Base-by-base conservation (phyloP, 2,888 invertebrate species). In the Phyllotreta striolata region DNA sequence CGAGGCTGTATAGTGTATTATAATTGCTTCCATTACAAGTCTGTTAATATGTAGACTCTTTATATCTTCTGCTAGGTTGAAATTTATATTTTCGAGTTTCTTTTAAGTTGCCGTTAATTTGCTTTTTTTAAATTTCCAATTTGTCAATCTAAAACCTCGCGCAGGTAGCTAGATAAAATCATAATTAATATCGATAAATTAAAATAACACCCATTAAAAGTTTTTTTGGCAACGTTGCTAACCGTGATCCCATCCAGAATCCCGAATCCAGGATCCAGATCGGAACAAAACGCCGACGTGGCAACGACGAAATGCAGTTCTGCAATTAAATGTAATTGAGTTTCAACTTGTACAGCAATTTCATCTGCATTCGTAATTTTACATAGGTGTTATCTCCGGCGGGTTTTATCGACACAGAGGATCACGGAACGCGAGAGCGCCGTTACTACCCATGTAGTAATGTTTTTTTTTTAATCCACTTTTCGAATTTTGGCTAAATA, bases 271-370 rank as follows among this genome's bases (percentile, higher is more conserved):
- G 4, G 2, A 24, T 24, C 24, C 24, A 51, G 35, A 51, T 52
- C 14, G 38, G 38, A 52, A 39, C 38, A 52, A 10, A 43, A 43
- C 14, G 47, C 57, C 7, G 43, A 40, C 12, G 52, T 54, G 51
- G 61, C 54, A 55, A 55, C 61, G 56, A 12, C 52, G 57, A 38
- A 51, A 43, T 57, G 55, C 43, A 62, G 57, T 46, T 63, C 47
- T n/a, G 39, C 65, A 65, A 62, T 65, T 62, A 65, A 65, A 62
- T 58, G 58, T 65, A 65, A 65, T 62, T 46, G 65, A 65, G 65
- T 65, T 60, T 52, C 58, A 65, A 54, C 62, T 64, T 62, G 62
- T 57, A 64, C 64, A 62, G 55, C 54, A 64, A 57, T 65, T 62
- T 49, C 58, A 47, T 62, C 57, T 62, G 65, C 65, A 65, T 62